These are phyloP conservation scores for Leucoraja ocellata DNA, from an alignment of 2,797 vertebrate species.

Conservation along the genomic window DNA sequence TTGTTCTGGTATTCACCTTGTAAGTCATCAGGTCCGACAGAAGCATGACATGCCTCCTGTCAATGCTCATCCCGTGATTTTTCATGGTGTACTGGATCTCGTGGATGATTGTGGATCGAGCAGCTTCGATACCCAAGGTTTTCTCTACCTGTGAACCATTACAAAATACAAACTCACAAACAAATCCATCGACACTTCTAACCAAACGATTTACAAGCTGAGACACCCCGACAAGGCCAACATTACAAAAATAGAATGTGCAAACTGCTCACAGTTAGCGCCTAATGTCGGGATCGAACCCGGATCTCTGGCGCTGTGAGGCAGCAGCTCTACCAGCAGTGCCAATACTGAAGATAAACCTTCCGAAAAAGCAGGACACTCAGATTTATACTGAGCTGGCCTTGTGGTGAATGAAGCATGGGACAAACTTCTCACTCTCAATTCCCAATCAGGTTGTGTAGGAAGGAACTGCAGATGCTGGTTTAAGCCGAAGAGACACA, in stretches of 20 bases:
- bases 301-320: no score
- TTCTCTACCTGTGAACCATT: slow-evolving; percentile 73
- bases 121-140: slow-evolving; percentile 89
- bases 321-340: no score
- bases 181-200: background rate
- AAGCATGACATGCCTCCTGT: slow-evolving; percentile 92
- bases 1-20: slow-evolving; percentile 59
- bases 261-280: no score
- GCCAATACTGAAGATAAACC: no score
- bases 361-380: background rate
- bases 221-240: background rate
- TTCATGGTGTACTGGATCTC: slow-evolving; percentile 98
- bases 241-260: no score
- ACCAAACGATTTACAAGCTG: background rate
- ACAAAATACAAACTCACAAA: background rate
- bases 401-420: no score
- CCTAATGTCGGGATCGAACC: no score
- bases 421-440: background rate
- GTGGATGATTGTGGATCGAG: slow-evolving; percentile 93
- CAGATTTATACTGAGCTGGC: background rate
- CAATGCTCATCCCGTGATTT: slow-evolving; percentile 97
- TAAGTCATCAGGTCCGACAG: slow-evolving; percentile 95
- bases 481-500: no score
- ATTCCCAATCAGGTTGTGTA: background rate
- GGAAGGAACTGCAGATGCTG: no score